phyloP scores from a whole-genome alignment of 1,140 invertebrate genomes.

The Helicoverpa zea region DNA sequence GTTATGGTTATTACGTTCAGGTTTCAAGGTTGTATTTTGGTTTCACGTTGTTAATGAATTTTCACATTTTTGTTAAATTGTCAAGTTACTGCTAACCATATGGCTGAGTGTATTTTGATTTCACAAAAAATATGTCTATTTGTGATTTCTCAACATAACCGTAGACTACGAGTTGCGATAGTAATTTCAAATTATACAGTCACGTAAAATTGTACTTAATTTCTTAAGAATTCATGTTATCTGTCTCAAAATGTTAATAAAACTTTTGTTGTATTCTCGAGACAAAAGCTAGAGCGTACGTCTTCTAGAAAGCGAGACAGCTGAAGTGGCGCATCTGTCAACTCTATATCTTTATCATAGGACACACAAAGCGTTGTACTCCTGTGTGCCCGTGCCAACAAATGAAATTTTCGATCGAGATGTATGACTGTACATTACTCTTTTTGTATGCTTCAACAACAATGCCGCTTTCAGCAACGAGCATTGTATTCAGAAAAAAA shows the following conservation, averaged over 20 bases:
- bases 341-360: slow-evolving; percentile 61
- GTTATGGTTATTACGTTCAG: no score
- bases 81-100: no score
- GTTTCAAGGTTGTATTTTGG: not conserved
- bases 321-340: slow-evolving; percentile 55
- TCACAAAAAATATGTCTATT: no score
- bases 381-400: slow-evolving; percentile 67
- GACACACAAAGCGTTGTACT: slow-evolving; percentile 67
- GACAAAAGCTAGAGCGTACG: not conserved
- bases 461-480: slow-evolving; percentile 66
- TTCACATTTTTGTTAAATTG: no score
- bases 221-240: not conserved
- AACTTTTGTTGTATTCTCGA: not conserved
- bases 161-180: no score
- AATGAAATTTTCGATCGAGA: slow-evolving; percentile 79
- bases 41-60: not conserved
- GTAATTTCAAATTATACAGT: no score
- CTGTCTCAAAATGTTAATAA: not conserved
- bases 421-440: slow-evolving; percentile 74
- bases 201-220: not conserved
- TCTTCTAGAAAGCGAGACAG: slow-evolving; percentile 9
- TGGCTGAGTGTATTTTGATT: no score
- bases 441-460: slow-evolving; percentile 75
- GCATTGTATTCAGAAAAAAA: slow-evolving; percentile 64
- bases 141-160: no score